phyloP scores from a whole-genome alignment of 2,888 invertebrate species.

The Noctua pronuba region DNA sequence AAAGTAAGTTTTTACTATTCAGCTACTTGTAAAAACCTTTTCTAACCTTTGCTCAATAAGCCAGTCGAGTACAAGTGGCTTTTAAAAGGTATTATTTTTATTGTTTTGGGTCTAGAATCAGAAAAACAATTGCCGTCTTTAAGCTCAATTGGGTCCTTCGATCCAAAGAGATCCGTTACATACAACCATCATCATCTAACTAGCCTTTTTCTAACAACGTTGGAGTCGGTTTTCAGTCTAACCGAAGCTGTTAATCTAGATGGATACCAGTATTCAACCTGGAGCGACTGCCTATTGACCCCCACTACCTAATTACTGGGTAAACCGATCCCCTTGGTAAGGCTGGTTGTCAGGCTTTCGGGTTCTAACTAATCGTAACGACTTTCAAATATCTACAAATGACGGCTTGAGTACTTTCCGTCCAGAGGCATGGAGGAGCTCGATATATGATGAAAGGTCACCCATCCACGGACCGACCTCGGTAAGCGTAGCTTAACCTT shows the following conservation, averaged over 20 bases:
- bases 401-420: neutral
- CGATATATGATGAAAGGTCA: neutral
- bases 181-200: neutral
- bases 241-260: neutral
- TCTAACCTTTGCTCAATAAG: slow-evolving; percentile 12
- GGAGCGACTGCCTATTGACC: neutral
- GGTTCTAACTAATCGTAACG: neutral
- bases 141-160: slow-evolving; percentile 19
- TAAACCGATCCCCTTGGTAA: neutral
- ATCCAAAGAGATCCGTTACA: slow-evolving; percentile 16
- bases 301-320: neutral
- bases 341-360: neutral
- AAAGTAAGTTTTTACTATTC: slow-evolving; percentile 19
- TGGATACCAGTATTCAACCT: neutral
- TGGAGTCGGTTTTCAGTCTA: neutral
- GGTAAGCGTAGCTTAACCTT: neutral
- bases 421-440: neutral
- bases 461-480: neutral
- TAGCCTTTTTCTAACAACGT: neutral
- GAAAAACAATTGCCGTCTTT: slow-evolving; percentile 20
- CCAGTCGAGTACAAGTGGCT: slow-evolving; percentile 23
- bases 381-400: neutral
- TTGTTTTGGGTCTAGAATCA: slow-evolving; percentile 39
- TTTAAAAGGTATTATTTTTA: slow-evolving; percentile 44
- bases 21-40: slow-evolving; percentile 33